These are phyloP conservation scores for Vesta saturnalis DNA, from an alignment of 2,888 invertebrate species.

Conservation along the genomic window DNA sequence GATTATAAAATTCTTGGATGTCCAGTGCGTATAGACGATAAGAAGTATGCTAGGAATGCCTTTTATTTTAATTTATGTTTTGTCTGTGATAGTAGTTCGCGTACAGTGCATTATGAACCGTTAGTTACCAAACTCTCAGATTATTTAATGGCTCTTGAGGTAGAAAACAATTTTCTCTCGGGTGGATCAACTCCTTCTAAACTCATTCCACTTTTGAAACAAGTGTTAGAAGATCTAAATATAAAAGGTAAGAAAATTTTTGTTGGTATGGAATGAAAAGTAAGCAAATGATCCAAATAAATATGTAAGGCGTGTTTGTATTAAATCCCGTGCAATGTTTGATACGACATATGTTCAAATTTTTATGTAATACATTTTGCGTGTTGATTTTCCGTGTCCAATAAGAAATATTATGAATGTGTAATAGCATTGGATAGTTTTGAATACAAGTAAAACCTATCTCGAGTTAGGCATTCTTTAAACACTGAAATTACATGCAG, in stretches of 20 bases:
- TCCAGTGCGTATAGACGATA: slow-evolving; percentile 88
- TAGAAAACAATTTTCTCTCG: slow-evolving; percentile 87
- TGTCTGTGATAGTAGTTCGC: slow-evolving; percentile 89
- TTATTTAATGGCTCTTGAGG: slow-evolving; percentile 89
- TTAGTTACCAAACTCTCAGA: slow-evolving; percentile 94
- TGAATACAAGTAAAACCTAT: no score
- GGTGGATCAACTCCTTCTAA: slow-evolving; percentile 70
- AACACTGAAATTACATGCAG: no score
- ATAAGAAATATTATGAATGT: no score
- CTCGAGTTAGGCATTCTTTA: no score
- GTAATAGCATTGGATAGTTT: no score
- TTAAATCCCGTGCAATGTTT: no score
- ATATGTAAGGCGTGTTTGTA: no score
- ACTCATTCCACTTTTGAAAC: slow-evolving; percentile 78
- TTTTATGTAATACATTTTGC: no score
- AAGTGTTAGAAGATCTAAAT: slow-evolving; percentile 85
- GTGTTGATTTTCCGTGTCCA: no score
- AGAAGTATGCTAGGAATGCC: slow-evolving; percentile 92
- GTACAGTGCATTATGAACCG: slow-evolving; percentile 92
- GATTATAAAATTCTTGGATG: slow-evolving; percentile 93
- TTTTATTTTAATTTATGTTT: slow-evolving; percentile 96
- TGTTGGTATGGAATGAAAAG: no score
- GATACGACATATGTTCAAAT: no score
- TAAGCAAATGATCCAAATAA: no score
- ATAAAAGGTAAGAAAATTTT: slow-evolving; percentile 63